Percentiles rank a stretch among this genome's conserved stretches.
Evolutionary conservation across 2,797 vertebrate genomes (phyloP).

Genomic region (Linurgus olivaceus): DNA sequence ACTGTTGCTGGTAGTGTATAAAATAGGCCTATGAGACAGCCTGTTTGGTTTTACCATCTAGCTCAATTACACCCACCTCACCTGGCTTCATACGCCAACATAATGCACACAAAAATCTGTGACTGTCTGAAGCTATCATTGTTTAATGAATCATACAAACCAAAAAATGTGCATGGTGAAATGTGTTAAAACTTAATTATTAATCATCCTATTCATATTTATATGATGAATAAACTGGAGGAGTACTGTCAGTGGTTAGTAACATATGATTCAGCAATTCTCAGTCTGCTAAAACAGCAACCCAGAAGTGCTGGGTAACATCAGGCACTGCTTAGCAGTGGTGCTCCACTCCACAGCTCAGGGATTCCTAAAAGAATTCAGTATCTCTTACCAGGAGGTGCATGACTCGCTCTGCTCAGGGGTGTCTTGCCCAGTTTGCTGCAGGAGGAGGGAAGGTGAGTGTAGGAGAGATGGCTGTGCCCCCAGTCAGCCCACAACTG

Average conservation of each 20-base stretch:
- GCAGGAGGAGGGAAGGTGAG: background rate
- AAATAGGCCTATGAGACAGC: background rate
- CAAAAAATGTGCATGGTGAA: background rate
- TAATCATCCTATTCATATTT: fast-evolving
- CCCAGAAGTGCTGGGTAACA: fast-evolving
- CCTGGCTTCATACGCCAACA: background rate
- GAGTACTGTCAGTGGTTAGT: background rate
- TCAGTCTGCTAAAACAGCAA: background rate
- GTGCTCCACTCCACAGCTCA: fast-evolving
- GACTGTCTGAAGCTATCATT: background rate
- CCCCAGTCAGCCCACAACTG: fast-evolving
- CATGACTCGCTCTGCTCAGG: background rate
- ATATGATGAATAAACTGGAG: background rate
- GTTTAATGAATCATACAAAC: background rate
- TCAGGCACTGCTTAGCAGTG: background rate
- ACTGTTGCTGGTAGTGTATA: background rate
- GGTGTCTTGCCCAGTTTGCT: fast-evolving
- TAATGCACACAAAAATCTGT: background rate
- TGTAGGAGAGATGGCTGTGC: fast-evolving
- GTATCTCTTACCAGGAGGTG: background rate
- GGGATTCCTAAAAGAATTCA: background rate
- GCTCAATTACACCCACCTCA: background rate
- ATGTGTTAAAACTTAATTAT: background rate
- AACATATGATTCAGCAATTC: background rate
- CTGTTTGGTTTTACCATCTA: background rate